Conservation (phyloP, 1,140 invertebrate genomes). For the Stenopsyche tienmushanensis region DNA sequence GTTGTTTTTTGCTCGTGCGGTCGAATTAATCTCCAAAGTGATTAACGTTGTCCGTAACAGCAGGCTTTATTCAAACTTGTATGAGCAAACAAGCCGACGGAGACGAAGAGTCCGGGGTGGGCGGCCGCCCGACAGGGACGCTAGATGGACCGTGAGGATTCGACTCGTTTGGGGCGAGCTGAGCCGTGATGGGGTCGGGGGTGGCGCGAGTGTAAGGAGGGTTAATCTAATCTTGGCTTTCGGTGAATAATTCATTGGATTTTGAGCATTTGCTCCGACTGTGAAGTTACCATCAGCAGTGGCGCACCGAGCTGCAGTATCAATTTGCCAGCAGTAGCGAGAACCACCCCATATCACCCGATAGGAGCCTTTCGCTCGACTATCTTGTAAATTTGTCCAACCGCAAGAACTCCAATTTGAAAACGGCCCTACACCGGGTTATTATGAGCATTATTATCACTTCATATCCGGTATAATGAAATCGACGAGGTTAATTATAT, state of each 20-base stretch:
- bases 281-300: background rate
- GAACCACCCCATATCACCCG: too few relatives aligned
- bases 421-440: too few relatives aligned
- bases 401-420: too few relatives aligned
- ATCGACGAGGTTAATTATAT: too few relatives aligned
- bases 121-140: background rate
- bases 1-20: slow-evolving; percentile 4
- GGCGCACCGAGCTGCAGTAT: background rate
- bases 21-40: slow-evolving; percentile 31
- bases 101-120: background rate
- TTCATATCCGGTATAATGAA: too few relatives aligned
- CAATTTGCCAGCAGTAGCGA: background rate
- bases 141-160: background rate
- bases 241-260: slow-evolving; percentile 39
- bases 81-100: background rate
- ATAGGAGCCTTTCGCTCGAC: too few relatives aligned
- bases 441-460: too few relatives aligned
- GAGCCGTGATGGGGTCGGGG: background rate
- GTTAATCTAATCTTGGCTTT: slow-evolving; percentile 39
- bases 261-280: slow-evolving; percentile 28
- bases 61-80: slow-evolving; percentile 3
- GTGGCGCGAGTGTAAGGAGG: slow-evolving; percentile 20
- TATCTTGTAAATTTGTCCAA: too few relatives aligned
- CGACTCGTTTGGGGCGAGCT: background rate
- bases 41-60: slow-evolving; percentile 26